Conservation (phyloP, 2,797 vertebrate species). For the Echiichthys vipera region DNA sequence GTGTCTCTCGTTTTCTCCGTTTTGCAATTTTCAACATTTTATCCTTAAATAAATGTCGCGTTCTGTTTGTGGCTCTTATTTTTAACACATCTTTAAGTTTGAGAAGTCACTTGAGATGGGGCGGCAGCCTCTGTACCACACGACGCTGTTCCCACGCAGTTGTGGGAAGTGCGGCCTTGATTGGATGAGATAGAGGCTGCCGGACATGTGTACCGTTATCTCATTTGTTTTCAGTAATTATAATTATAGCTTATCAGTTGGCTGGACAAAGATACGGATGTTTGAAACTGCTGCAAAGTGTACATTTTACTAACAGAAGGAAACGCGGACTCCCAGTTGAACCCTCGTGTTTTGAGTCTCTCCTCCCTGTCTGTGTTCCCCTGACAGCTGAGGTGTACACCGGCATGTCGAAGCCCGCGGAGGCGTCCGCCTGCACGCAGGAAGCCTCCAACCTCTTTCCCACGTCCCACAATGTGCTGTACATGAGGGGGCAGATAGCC, state of each 20-base stretch:
- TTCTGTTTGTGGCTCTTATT: background rate
- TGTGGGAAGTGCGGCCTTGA: background rate
- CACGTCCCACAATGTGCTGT: constrained; percentile 95
- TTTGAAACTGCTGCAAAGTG: background rate
- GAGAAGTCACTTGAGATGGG: background rate
- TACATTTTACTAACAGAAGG: background rate
- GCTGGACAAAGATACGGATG: background rate
- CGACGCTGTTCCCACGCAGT: background rate
- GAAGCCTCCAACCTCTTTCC: constrained; percentile 98
- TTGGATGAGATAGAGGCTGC: background rate
- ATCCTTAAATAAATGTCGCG: background rate
- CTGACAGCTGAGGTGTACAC: constrained; percentile 95
- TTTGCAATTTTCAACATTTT: background rate
- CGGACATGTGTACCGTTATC: background rate
- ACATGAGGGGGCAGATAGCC: constrained; percentile 96
- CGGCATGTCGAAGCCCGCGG: constrained; percentile 94
- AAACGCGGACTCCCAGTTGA: background rate
- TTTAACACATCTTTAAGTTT: background rate
- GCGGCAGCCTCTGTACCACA: background rate
- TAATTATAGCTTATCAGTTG: background rate
- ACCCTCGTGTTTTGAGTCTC: background rate
- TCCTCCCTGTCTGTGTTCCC: background rate
- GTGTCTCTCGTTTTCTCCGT: background rate
- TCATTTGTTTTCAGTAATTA: background rate
- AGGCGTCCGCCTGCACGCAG: constrained; percentile 96